A percentile compares a stretch with the other conserved stretches of the same genome.
These are phyloP conservation scores for Anastatus disparis DNA, from an alignment of 1,140 invertebrate species.

Conservation along the genomic window DNA sequence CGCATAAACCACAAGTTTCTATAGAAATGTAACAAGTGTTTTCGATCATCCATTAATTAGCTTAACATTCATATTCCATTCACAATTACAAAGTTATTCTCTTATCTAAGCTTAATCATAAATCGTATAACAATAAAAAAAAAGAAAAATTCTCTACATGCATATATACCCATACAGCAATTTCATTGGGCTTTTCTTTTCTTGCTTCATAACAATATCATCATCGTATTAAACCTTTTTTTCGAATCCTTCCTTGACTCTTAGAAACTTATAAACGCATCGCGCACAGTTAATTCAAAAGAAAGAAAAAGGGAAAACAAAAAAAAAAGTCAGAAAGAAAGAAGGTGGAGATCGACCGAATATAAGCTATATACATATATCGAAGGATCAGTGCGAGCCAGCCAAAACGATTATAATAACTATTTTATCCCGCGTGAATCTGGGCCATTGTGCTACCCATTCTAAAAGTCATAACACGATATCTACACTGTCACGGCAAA, in stretches of 20 bases:
- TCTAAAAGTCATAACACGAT: constrained; percentile 67
- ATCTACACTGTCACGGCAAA: no score
- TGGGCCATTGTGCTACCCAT: constrained; percentile 67
- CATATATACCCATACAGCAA: background rate
- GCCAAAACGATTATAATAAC: constrained; percentile 67
- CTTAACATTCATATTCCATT: background rate
- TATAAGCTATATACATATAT: background rate
- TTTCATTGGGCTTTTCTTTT: constrained; percentile 17
- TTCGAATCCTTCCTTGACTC: background rate
- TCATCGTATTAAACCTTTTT: constrained; percentile 23
- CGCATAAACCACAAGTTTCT: no score
- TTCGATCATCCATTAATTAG: background rate
- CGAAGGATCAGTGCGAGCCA: constrained; percentile 21
- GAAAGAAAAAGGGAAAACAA: constrained; percentile 1
- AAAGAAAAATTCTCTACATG: no score
- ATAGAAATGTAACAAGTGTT: background rate
- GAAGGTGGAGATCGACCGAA: background rate
- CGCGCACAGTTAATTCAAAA: background rate
- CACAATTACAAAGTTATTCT: constrained; percentile 9
- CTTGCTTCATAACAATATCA: background rate
- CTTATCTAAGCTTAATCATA: constrained; percentile 1
- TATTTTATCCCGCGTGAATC: constrained; percentile 67
- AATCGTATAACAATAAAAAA: constrained; percentile 3
- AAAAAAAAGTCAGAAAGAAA: background rate
- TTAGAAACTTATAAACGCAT: background rate